Percentiles rank a stretch among this genome's conserved stretches.
Evolutionary conservation across 1,140 invertebrate genomes (phyloP).

Genomic region (Bombus picipes): DNA sequence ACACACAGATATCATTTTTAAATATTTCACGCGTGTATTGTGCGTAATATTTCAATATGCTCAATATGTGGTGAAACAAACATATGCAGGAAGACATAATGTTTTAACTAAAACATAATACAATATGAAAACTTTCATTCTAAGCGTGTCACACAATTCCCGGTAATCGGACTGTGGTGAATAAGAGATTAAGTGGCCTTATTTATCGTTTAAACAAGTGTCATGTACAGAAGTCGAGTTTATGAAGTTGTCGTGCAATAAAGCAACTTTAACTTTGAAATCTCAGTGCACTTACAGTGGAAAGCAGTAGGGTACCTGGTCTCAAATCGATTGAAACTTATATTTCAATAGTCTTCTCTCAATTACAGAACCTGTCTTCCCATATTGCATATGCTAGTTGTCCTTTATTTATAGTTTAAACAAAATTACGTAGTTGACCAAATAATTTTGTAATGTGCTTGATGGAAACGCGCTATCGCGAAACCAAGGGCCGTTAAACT

Average conservation of each 20-base stretch:
- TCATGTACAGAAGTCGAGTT: neutral
- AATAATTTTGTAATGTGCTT: neutral
- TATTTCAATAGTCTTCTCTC: neutral
- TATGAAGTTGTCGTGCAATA: neutral
- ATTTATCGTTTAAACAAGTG: neutral
- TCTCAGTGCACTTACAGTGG: neutral
- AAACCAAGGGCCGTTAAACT: neutral
- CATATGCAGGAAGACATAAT: too few species aligned
- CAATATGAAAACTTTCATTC: neutral
- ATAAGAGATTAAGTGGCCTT: slow-evolving; percentile 2
- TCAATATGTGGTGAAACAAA: too few species aligned
- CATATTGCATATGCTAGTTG: too few species aligned
- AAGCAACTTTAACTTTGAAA: neutral
- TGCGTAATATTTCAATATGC: too few species aligned
- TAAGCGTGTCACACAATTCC: neutral
- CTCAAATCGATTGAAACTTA: neutral
- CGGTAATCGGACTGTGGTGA: neutral
- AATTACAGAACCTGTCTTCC: neutral
- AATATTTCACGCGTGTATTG: too few species aligned
- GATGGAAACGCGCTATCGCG: too few species aligned
- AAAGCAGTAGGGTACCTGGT: neutral
- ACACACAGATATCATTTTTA: too few species aligned
- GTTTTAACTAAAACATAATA: neutral
- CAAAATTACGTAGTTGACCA: neutral
- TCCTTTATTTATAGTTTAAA: neutral